These are phyloP conservation scores for Actinemys pallida DNA, from an alignment of 2,113 vertebrate genomes.

Conservation along the genomic window DNA sequence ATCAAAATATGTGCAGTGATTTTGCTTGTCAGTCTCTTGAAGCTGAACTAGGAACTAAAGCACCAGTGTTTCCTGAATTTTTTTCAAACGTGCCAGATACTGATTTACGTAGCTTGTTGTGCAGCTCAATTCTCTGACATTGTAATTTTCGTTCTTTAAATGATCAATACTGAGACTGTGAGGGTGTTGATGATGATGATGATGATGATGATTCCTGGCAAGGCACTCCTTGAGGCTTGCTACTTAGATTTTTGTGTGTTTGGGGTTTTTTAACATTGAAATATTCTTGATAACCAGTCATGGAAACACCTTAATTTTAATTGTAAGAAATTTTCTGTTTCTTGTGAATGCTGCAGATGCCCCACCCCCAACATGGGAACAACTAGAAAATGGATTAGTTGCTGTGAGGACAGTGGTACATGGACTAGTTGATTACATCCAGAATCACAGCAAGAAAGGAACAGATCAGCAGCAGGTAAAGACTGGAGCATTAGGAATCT, in stretches of 20 bases:
- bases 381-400: constrained; percentile 96
- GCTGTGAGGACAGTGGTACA: constrained; percentile 98
- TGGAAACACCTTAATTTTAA: not conserved
- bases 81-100: not conserved
- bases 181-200: too few species aligned
- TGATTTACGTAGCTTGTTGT: accelerated
- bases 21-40: not conserved
- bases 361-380: constrained; percentile 96
- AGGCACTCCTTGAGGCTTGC: not conserved
- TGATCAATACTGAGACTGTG: not conserved
- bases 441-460: constrained; percentile 99
- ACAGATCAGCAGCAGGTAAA: constrained; percentile 95
- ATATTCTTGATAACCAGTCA: not conserved
- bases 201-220: not conserved
- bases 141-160: not conserved
- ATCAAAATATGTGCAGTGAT: not conserved
- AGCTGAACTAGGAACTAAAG: not conserved
- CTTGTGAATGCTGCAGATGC: constrained; percentile 84
- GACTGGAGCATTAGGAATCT: not conserved
- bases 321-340: not conserved
- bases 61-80: not conserved
- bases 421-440: constrained; percentile 97
- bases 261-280: not conserved
- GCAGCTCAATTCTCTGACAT: not conserved
- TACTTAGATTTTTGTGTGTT: not conserved